phyloP scores from a whole-genome alignment of 2,113 vertebrate species.

The Sclerurus mexicanus region DNA sequence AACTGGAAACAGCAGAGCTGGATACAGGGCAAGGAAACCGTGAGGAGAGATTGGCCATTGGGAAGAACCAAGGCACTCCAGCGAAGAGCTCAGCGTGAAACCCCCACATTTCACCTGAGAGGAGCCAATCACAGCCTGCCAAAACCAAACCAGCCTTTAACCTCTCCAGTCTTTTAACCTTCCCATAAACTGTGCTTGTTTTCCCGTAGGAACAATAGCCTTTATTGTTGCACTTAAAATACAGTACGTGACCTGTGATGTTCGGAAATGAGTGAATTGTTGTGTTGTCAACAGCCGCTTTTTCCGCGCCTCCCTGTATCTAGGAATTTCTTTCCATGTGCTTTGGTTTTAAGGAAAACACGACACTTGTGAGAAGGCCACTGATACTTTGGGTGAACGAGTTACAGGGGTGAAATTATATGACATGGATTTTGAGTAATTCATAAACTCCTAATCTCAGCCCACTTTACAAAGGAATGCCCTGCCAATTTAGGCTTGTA shows the following conservation, averaged over 20 bases:
- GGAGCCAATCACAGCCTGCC: not conserved
- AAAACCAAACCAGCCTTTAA: constrained; percentile 58
- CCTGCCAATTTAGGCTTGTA: not conserved
- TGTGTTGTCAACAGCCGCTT: constrained; percentile 73
- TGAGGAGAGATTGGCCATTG: accelerated
- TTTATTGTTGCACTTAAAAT: constrained; percentile 73
- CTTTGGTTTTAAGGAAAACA: constrained; percentile 59
- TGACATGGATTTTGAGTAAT: not conserved
- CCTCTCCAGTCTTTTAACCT: constrained; percentile 66
- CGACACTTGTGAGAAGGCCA: not conserved
- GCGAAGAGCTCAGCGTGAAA: not conserved
- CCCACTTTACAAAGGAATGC: not conserved
- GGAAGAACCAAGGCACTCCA: not conserved
- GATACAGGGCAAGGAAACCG: not conserved
- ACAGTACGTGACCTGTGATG: constrained; percentile 67
- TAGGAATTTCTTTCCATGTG: constrained; percentile 69
- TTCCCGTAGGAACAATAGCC: constrained; percentile 73
- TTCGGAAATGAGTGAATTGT: constrained; percentile 79
- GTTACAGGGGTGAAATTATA: not conserved
- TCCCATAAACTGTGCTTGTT: constrained; percentile 63
- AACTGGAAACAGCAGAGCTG: not conserved
- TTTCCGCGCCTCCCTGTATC: constrained; percentile 56
- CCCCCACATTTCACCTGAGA: constrained; percentile 27
- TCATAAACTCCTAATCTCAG: not conserved
- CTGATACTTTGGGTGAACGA: not conserved